Evolutionary conservation across 2,888 invertebrate species (phyloP).

Genomic region (Buathra laborator): DNA sequence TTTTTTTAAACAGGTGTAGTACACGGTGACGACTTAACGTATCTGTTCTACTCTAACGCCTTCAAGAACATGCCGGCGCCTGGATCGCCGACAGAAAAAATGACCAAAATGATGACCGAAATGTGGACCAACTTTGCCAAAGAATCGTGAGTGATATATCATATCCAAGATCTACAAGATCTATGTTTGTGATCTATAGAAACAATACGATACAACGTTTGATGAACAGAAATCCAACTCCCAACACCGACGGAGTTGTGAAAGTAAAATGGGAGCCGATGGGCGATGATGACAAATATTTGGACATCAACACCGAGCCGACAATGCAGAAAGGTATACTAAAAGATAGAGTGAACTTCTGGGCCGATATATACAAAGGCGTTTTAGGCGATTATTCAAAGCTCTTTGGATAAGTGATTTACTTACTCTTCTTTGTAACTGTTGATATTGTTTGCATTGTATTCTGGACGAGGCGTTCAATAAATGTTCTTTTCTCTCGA

Average conservation of each 20-base stretch:
- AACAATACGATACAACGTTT: slow-evolving; percentile 24
- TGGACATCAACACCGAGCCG: slow-evolving; percentile 82
- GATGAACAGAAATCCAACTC: slow-evolving; percentile 83
- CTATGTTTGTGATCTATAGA: not conserved
- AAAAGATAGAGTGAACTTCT: slow-evolving; percentile 83
- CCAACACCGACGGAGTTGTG: slow-evolving; percentile 79
- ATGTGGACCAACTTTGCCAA: slow-evolving; percentile 86
- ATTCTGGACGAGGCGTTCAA: no score
- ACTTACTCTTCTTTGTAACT: not conserved
- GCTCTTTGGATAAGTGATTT: slow-evolving; percentile 70
- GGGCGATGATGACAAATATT: slow-evolving; percentile 80
- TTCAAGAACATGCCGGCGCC: slow-evolving; percentile 82
- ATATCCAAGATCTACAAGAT: not conserved
- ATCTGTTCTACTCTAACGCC: slow-evolving; percentile 84
- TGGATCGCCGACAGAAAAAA: slow-evolving; percentile 80
- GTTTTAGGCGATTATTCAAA: slow-evolving; percentile 73
- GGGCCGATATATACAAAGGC: slow-evolving; percentile 84
- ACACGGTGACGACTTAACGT: slow-evolving; percentile 86
- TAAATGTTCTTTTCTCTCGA: no score
- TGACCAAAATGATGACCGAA: slow-evolving; percentile 84
- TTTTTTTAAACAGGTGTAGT: slow-evolving; percentile 81
- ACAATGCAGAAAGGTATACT: slow-evolving; percentile 80
- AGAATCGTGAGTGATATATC: slow-evolving; percentile 82
- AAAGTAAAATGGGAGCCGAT: slow-evolving; percentile 84
- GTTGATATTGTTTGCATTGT: not conserved